Percentiles rank a stretch among this genome's conserved stretches.
These are phyloP conservation scores for Tricholaema leucomelas DNA, from an alignment of 2,113 vertebrate genomes.

Conservation along the genomic window DNA sequence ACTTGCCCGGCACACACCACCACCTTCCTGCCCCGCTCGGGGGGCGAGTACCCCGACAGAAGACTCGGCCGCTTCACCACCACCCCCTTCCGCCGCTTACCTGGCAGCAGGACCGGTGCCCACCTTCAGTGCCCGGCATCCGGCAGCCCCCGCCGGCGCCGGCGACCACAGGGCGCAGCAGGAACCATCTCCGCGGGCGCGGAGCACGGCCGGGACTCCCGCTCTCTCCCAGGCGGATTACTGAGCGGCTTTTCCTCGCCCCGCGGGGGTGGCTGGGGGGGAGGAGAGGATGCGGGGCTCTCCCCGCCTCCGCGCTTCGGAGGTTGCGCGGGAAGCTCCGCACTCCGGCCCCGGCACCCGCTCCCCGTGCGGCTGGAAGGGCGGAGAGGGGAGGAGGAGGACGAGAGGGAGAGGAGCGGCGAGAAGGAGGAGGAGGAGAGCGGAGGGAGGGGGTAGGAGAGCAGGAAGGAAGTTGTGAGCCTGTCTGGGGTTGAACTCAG, in stretches of 20 bases:
- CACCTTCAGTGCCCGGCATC: neutral
- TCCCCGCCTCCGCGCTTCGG: neutral
- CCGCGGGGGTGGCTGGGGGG: neutral
- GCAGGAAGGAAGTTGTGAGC: constrained; percentile 83
- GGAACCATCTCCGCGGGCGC: neutral
- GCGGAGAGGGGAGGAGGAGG: neutral
- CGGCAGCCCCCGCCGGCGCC: neutral
- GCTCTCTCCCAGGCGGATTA: neutral
- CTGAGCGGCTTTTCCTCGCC: neutral
- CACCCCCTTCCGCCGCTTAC: neutral
- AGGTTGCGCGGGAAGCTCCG: neutral
- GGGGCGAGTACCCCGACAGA: neutral
- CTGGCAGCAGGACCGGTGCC: neutral
- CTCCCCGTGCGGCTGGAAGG: constrained; percentile 47
- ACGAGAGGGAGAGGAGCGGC: constrained; percentile 14
- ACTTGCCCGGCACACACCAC: neutral
- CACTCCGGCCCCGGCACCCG: neutral
- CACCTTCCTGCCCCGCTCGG: neutral
- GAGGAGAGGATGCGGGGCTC: neutral
- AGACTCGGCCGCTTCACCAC: neutral
- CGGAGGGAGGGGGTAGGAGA: constrained; percentile 72
- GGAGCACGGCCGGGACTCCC: neutral
- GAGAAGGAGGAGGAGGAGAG: constrained; percentile 53
- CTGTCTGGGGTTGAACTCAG: constrained; percentile 81
- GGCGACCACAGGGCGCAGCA: neutral